Conservation (phyloP, 1,140 invertebrate species). For the Aphaenogaster floridana region DNA sequence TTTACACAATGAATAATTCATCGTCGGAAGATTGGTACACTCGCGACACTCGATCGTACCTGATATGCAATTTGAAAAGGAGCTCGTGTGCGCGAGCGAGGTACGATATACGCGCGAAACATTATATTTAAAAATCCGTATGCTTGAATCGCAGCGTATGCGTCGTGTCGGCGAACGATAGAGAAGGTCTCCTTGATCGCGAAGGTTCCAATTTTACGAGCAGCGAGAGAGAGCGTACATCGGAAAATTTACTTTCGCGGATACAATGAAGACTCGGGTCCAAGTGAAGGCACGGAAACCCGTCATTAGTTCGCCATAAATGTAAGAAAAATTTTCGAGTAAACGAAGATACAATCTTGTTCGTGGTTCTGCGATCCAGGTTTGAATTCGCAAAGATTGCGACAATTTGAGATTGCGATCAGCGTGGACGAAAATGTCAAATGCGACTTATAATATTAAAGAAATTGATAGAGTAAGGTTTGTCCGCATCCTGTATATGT, state of each 20-base stretch:
- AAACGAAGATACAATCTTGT: neutral
- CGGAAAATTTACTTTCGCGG: neutral
- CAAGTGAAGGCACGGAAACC: too few relatives aligned
- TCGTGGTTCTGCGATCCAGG: neutral
- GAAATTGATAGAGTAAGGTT: too few relatives aligned
- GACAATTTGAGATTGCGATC: neutral
- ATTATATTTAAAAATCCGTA: conserved; percentile 73
- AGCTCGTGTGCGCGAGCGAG: conserved; percentile 63
- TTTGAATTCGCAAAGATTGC: neutral
- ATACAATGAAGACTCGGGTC: neutral
- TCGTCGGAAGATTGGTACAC: conserved; percentile 77
- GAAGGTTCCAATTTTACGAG: conserved; percentile 6
- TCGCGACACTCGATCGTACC: conserved; percentile 77
- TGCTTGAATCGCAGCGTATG: conserved; percentile 20
- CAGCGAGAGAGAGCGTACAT: neutral
- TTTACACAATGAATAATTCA: conserved; percentile 79
- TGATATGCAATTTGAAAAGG: conserved; percentile 78
- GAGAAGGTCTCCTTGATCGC: neutral
- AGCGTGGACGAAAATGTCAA: neutral
- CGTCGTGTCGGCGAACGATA: conserved; percentile 17
- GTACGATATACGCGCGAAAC: conserved; percentile 67
- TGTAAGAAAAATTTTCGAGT: neutral
- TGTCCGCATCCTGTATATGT: neutral
- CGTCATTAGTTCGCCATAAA: neutral
- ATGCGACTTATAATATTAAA: neutral